These are phyloP conservation scores for Alosa alosa DNA, from an alignment of 2,113 vertebrate species.

Conservation along the genomic window DNA sequence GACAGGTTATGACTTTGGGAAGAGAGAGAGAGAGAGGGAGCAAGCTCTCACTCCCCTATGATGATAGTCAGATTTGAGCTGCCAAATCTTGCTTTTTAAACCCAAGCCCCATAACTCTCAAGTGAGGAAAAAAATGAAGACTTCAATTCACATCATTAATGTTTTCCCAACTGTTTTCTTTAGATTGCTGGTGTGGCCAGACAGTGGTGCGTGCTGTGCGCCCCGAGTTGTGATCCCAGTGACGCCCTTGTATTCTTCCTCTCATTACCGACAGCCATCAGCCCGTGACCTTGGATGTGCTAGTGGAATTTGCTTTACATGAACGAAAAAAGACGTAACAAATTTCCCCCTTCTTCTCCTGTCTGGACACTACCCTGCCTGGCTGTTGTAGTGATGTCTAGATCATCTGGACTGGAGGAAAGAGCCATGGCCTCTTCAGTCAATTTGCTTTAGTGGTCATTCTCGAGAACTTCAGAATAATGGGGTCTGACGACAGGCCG, in stretches of 20 bases:
- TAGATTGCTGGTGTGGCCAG: neutral
- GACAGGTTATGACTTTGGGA: neutral
- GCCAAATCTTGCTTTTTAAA: neutral
- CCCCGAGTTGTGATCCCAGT: neutral
- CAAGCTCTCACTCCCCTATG: neutral
- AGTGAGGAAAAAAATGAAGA: neutral
- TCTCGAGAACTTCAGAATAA: neutral
- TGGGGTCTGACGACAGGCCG: neutral
- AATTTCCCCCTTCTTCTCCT: neutral
- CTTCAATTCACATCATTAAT: constrained; percentile 9
- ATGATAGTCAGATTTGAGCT: neutral
- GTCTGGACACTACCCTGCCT: neutral
- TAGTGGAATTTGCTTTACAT: constrained; percentile 8
- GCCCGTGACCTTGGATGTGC: neutral
- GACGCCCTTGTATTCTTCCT: constrained; percentile 6
- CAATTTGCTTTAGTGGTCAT: neutral
- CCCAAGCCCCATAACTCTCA: neutral
- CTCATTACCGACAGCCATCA: neutral
- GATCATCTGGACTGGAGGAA: neutral
- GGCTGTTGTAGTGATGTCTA: neutral
- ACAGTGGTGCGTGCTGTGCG: neutral
- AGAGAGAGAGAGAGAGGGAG: neutral
- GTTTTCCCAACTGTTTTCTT: constrained; percentile 15
- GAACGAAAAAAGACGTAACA: neutral
- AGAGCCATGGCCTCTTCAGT: neutral